Percentiles rank a stretch among this genome's conserved stretches.
phyloP scores from a whole-genome alignment of 2,888 invertebrate species.

The Drosophila parthenogenetica region DNA sequence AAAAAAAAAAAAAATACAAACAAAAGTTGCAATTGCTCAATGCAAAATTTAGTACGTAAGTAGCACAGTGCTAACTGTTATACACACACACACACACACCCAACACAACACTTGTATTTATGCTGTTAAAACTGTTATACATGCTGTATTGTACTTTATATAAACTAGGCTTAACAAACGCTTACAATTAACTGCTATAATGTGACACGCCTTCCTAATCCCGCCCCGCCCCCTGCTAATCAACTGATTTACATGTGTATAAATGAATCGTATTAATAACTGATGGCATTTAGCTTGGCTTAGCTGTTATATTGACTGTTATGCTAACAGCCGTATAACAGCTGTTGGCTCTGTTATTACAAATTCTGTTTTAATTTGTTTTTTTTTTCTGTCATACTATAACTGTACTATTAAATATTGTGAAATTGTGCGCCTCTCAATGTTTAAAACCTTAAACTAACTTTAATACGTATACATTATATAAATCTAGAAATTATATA shows the following conservation, averaged over 20 bases:
- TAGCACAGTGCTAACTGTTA: slow-evolving; percentile 65
- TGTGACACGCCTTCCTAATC: not conserved
- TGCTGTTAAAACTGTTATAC: slow-evolving; percentile 70
- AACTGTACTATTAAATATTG: not conserved
- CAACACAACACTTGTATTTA: slow-evolving; percentile 34
- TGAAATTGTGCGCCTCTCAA: slow-evolving; percentile 45
- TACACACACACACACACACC: slow-evolving; percentile 29
- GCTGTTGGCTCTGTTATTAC: slow-evolving; percentile 23
- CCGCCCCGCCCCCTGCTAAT: slow-evolving; percentile 8
- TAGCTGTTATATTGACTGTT: slow-evolving; percentile 38
- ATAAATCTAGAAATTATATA: slow-evolving; percentile 36
- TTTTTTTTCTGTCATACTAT: slow-evolving; percentile 16
- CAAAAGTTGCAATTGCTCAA: slow-evolving; percentile 64
- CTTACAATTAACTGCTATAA: slow-evolving; percentile 42
- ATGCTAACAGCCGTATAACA: slow-evolving; percentile 38
- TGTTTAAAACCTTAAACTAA: slow-evolving; percentile 36
- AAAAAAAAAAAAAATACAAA: not conserved
- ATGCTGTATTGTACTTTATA: slow-evolving; percentile 60
- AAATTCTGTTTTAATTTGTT: not conserved
- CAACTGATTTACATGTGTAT: slow-evolving; percentile 29
- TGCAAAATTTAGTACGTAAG: slow-evolving; percentile 44
- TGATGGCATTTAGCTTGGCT: slow-evolving; percentile 24
- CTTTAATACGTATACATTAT: slow-evolving; percentile 16
- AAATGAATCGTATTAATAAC: slow-evolving; percentile 4
- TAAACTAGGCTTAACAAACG: slow-evolving; percentile 33